Conservation (phyloP, 2,888 invertebrate species). For the Silvanus unidentatus region DNA sequence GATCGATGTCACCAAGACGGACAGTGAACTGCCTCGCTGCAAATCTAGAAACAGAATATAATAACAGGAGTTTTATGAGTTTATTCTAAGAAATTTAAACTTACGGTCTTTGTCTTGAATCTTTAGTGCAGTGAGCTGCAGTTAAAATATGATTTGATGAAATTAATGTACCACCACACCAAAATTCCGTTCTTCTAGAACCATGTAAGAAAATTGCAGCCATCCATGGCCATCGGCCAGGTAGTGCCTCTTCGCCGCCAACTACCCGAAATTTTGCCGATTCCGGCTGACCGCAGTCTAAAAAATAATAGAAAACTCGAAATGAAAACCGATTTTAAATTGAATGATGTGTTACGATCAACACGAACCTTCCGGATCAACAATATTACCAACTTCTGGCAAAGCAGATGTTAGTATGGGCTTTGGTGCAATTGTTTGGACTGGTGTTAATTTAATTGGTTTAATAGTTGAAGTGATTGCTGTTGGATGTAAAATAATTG, state of each 20-base stretch:
- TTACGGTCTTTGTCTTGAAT: constrained; percentile 83
- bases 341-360: too few relatives aligned
- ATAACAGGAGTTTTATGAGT: constrained; percentile 4
- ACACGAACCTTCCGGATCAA: constrained; percentile 50
- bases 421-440: not conserved
- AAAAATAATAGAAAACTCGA: constrained; percentile 22
- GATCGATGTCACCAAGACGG: constrained; percentile 80
- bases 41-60: constrained; percentile 56
- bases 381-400: constrained; percentile 38
- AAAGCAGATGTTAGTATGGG: constrained; percentile 28
- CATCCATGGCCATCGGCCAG: constrained; percentile 95
- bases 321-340: not conserved
- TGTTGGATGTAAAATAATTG: constrained; percentile 8
- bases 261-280: constrained; percentile 83
- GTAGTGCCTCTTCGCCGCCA: constrained; percentile 77
- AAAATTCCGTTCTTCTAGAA: constrained; percentile 77
- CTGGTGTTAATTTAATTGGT: constrained; percentile 1
- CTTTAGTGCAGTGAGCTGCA: constrained; percentile 90
- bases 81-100: constrained; percentile 32
- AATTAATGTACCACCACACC: constrained; percentile 89
- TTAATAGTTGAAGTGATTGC: constrained; percentile 32
- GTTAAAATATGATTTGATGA: constrained; percentile 76
- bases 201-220: constrained; percentile 89
- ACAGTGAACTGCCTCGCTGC: constrained; percentile 84
- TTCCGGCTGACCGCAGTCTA: constrained; percentile 78